Evolutionary conservation across 2,888 invertebrate genomes (phyloP).

Genomic region (Torymus texanus): DNA sequence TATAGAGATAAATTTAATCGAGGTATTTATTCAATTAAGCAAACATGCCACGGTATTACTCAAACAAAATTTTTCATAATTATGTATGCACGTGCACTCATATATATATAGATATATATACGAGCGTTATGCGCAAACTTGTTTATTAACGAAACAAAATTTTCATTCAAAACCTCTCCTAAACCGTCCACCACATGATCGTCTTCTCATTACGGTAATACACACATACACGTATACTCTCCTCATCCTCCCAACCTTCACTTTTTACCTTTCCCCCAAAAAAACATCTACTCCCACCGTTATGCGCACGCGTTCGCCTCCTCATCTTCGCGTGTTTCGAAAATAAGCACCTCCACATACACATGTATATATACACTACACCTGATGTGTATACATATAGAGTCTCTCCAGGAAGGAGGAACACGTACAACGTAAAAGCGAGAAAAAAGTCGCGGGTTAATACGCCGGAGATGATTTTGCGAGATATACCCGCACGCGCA

Average conservation of each 20-base stretch:
- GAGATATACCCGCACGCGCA: slow-evolving; percentile 16
- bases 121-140: too few species aligned
- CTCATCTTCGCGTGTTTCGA: slow-evolving; percentile 13
- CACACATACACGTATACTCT: neutral
- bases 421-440: neutral
- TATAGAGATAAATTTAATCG: neutral
- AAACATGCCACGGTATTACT: neutral
- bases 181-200: too few species aligned
- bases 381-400: too few species aligned
- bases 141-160: too few species aligned
- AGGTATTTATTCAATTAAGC: neutral
- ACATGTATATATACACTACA: too few species aligned
- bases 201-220: neutral
- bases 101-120: too few species aligned
- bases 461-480: slow-evolving; percentile 37
- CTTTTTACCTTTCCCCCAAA: too few species aligned
- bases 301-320: too few species aligned
- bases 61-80: neutral
- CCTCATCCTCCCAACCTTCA: too few species aligned
- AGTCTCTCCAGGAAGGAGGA: neutral
- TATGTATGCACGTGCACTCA: neutral
- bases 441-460: slow-evolving; percentile 2
- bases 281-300: too few species aligned
- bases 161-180: too few species aligned
- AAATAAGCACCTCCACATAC: slow-evolving; percentile 5